Percentiles rank a stretch among this genome's conserved stretches.
phyloP scores from a whole-genome alignment of 2,888 invertebrate species.

The Plusia festucae region DNA sequence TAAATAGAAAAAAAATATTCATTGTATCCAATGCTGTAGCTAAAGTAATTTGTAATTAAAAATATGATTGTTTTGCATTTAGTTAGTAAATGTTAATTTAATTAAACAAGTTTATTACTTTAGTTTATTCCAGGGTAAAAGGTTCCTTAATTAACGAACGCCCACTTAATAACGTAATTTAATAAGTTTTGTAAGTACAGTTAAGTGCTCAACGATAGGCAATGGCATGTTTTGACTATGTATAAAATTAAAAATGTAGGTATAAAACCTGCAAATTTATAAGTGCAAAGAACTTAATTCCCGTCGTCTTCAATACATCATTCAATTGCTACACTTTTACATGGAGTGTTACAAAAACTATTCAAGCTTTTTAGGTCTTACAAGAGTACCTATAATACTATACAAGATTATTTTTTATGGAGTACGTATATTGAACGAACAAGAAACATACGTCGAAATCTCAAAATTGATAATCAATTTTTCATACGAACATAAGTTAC shows the following conservation, averaged over 20 bases:
- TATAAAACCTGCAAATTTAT: neutral
- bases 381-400: no score
- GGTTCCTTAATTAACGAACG: neutral
- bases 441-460: no score
- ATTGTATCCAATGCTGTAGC: neutral
- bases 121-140: neutral
- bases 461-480: no score
- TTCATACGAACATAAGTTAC: no score
- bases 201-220: neutral
- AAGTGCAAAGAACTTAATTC: no score
- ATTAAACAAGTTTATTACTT: slow-evolving; percentile 1
- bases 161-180: slow-evolving; percentile 1
- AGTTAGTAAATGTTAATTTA: neutral
- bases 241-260: neutral
- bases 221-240: neutral
- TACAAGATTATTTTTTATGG: no score
- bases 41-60: neutral
- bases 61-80: neutral
- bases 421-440: no score
- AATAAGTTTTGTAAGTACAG: neutral
- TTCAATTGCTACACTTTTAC: no score
- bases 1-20: neutral
- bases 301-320: no score
- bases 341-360: no score
- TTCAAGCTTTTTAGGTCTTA: no score